These are phyloP conservation scores for Oryzias woworae DNA, from an alignment of 2,113 vertebrate species.

Conservation along the genomic window DNA sequence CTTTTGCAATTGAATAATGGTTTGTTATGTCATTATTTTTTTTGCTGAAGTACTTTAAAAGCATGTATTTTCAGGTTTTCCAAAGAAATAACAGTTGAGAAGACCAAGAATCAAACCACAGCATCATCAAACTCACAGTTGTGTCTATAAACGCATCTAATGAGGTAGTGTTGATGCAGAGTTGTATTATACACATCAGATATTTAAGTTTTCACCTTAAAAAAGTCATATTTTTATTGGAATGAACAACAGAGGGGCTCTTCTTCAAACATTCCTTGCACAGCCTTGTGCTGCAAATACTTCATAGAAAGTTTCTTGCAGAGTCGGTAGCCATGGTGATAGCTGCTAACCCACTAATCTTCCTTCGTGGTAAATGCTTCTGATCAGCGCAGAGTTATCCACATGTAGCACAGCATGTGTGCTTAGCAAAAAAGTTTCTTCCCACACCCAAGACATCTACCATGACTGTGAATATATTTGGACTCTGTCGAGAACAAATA, in stretches of 20 bases:
- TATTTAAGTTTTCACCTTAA: background rate
- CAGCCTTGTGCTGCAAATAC: background rate
- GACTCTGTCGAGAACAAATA: constrained; percentile 30
- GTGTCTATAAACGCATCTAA: too few relatives aligned
- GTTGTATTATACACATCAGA: background rate
- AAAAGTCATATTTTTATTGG: background rate
- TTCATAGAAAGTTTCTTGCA: background rate
- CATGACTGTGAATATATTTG: constrained; percentile 19
- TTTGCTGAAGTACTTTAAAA: too few relatives aligned
- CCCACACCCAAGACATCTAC: constrained; percentile 18
- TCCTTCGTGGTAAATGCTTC: background rate
- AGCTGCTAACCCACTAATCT: background rate
- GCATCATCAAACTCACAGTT: too few relatives aligned
- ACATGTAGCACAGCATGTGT: background rate
- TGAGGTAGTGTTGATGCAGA: too few relatives aligned
- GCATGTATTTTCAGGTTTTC: too few relatives aligned
- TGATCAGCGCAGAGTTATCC: background rate
- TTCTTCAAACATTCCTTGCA: background rate
- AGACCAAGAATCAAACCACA: too few relatives aligned
- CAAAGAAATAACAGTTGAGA: too few relatives aligned
- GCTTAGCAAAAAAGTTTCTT: constrained; percentile 17
- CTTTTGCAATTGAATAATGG: too few relatives aligned
- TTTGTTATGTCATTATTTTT: too few relatives aligned
- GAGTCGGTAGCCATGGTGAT: background rate
- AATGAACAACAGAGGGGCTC: background rate